Evolutionary conservation across 2,888 invertebrate species (phyloP).

Genomic region (Anoncus sp.): DNA sequence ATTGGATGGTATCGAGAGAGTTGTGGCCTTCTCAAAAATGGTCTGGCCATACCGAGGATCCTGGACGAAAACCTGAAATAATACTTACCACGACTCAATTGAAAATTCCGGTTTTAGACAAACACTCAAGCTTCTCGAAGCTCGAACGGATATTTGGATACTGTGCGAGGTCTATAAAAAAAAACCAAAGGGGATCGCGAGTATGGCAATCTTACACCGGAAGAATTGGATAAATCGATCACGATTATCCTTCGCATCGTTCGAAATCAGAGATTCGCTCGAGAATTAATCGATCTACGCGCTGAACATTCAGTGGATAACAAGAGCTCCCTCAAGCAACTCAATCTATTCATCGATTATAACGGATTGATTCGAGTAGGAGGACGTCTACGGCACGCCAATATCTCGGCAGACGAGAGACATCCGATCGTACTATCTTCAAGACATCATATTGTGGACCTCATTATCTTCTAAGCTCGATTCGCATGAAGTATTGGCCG

Average conservation of each 20-base stretch:
- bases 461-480: conserved; percentile 54
- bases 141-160: no score
- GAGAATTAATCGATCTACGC: conserved; percentile 41
- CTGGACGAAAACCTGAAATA: background rate
- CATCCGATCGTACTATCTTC: conserved; percentile 46
- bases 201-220: conserved; percentile 28
- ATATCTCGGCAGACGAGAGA: conserved; percentile 41
- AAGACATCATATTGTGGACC: conserved; percentile 43
- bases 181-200: no score
- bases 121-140: no score
- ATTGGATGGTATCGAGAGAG: conserved; percentile 47
- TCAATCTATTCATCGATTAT: conserved; percentile 49
- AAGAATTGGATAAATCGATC: conserved; percentile 45
- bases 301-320: background rate
- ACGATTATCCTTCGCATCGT: conserved; percentile 38
- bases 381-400: conserved; percentile 50
- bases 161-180: no score
- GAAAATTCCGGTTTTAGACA: no score
- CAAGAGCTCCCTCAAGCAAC: conserved; percentile 40
- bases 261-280: conserved; percentile 39
- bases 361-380: conserved; percentile 60
- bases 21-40: no score
- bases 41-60: conserved; percentile 14
- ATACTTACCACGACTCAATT: no score
- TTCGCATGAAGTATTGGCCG: conserved; percentile 73